These are phyloP conservation scores for Lithobates sylvaticus DNA, from an alignment of 2,797 vertebrate species.

Conservation along the genomic window DNA sequence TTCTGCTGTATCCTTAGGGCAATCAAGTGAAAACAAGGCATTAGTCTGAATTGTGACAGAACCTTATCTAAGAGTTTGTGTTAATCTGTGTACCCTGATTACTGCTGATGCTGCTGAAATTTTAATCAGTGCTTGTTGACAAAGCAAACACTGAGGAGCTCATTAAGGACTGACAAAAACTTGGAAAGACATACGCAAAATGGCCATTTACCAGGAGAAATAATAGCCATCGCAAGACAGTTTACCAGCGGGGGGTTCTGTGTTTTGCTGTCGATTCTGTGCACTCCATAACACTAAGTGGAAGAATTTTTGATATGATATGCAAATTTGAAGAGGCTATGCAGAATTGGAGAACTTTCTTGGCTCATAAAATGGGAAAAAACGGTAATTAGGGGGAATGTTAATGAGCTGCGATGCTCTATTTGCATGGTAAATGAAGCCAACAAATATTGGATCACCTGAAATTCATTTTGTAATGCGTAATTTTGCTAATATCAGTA, in stretches of 20 bases:
- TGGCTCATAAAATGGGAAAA: constrained; percentile 29
- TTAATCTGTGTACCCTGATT: constrained; percentile 32
- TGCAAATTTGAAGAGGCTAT: constrained; percentile 45
- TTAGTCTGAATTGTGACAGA: not conserved
- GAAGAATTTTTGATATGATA: constrained; percentile 9
- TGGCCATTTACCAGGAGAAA: constrained; percentile 29
- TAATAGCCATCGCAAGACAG: constrained; percentile 3
- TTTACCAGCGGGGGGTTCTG: constrained; percentile 24
- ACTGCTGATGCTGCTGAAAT: constrained; percentile 33
- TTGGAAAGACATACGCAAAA: constrained; percentile 28
- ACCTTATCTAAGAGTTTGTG: constrained; percentile 9
- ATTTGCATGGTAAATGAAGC: constrained; percentile 17
- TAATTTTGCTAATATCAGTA: constrained; percentile 21
- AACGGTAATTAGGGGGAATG: constrained; percentile 48
- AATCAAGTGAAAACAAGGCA: not conserved
- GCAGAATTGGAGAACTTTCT: constrained; percentile 39
- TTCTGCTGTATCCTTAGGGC: not conserved
- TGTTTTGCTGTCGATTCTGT: constrained; percentile 6
- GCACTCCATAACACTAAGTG: not conserved
- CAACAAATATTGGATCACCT: constrained; percentile 24
- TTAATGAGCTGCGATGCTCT: constrained; percentile 25
- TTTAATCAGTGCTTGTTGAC: constrained; percentile 32
- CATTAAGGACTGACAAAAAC: constrained; percentile 40
- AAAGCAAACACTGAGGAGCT: constrained; percentile 41
- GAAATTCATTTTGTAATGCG: constrained; percentile 21